Base-by-base conservation (phyloP, 2,888 invertebrate species). In the Drosophila suboccidentalis region DNA sequence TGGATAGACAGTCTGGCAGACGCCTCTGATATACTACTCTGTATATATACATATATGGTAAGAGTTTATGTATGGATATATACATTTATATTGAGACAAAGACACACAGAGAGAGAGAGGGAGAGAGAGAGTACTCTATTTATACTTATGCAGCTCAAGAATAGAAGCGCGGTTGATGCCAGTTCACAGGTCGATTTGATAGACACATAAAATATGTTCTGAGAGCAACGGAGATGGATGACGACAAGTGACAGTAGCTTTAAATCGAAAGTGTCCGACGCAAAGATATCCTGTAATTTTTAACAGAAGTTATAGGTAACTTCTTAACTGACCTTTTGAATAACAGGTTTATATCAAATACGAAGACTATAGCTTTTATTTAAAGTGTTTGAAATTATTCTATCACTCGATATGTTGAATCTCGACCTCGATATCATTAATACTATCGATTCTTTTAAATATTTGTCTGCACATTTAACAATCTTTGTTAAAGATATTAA, bases 201-300 rank as follows among this genome's bases (percentile, higher is more conserved):
- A 87, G 84, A 83, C 82, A 81, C 79, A 75, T 83, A 64, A 76
- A 71, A 79, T 74, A 68, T 80, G 68, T 71, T 66, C 53, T 9
- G 39, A 0, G 26, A 50, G 49, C 32, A 53, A 39, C 36, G 29
- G 36, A 71, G 54, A 75, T 47, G 65, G 50, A 57, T 59, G 55
- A 47, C 34, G 58, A 51, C 49, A 53, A 69, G 32, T 29, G 47
- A 17, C 29, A 58, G 17, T 36, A 11, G 5, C 8, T 17, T 8
- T 29, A 11, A 10, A 1, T 19, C 0, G 1, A 44, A 2, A 17
- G 4, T 38, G 36, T 5, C 1, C n/a, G 15, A 26, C 32, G 0
- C 8, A 6, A 0, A 54, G n/a, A 19, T 61, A 65, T 49, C 15
- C 39, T 64, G 11, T 29, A 41, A n/a, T 6, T 5, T 1, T 3